Base-by-base conservation (phyloP, 2,113 vertebrate species). In the Chionodraco myersi region DNA sequence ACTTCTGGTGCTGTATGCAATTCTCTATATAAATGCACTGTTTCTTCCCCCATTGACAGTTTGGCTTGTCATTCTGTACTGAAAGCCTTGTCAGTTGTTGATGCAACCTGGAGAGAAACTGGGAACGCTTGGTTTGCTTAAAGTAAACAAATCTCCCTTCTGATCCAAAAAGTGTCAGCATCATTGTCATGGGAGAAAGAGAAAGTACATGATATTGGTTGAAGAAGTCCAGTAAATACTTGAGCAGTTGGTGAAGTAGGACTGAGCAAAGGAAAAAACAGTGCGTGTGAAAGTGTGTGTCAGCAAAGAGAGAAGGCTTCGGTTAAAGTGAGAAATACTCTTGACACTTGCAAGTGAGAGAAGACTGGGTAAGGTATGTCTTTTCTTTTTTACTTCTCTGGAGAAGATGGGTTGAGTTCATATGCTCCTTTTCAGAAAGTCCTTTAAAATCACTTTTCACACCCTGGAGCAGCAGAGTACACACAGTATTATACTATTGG, bases 401-500 rank as follows among this genome's bases (percentile, higher is more conserved):
- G 63, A 77, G 44, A 79, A 75, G 74, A 90, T 84, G 77, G 73
- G 79, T 57, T 44, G 49, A 68, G 72, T 80, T 75, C 61, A 72
- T 74, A 64, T 60, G 41, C 75, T 72, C 47, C 47, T 64, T 77
- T 75, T 76, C 62, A 82, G 66, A 62, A 75, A 18, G 75, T 79
- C 66, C 62, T 82, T 83, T 65, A 75, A 58, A 79, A 83, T 76
- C 84, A 79, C 70, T 82, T 84, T 74, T 79, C 69, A 84, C 80
- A 90, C 83, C 86, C 84, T 80, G 72, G 84, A 87, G 70, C 75
- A 63, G 52, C 75, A 3, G 2, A 80, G 72, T 70, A 83, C 74
- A 79, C 52, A 23, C 74, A 65, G 79, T 60, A 84, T 89, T 86
- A 74, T 62, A 61, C 66, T 54, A 61, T 72, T 62, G 79, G 75